Evolutionary conservation across 2,888 invertebrate genomes (phyloP).

Genomic region (Drosophila incognita): DNA sequence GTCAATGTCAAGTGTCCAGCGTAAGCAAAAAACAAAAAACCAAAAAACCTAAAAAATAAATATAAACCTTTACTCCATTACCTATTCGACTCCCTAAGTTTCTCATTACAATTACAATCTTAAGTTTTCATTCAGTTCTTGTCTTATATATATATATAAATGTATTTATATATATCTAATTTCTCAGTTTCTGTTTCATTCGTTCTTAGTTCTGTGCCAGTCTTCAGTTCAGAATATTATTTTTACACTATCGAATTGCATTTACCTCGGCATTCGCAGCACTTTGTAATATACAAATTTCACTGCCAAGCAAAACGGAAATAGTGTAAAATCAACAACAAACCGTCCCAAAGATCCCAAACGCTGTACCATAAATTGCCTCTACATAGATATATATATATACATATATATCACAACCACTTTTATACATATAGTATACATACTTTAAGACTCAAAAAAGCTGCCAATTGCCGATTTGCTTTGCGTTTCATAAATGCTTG

Average conservation of each 20-base stretch:
- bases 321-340: slow-evolving; percentile 62
- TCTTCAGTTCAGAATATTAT: slow-evolving; percentile 50
- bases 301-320: slow-evolving; percentile 54
- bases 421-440: slow-evolving; percentile 24
- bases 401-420: slow-evolving; percentile 23
- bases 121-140: slow-evolving; percentile 27
- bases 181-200: slow-evolving; percentile 28
- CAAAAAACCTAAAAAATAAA: not conserved
- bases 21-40: slow-evolving; percentile 36
- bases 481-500: slow-evolving; percentile 55
- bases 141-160: not conserved
- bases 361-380: slow-evolving; percentile 52
- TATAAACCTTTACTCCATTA: slow-evolving; percentile 13
- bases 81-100: slow-evolving; percentile 11
- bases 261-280: slow-evolving; percentile 56
- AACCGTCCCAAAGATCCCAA: not conserved
- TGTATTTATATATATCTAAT: not conserved
- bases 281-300: slow-evolving; percentile 65
- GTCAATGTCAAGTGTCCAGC: slow-evolving; percentile 71
- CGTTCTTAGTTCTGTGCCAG: slow-evolving; percentile 16
- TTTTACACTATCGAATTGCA: slow-evolving; percentile 73
- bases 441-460: slow-evolving; percentile 32
- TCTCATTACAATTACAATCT: slow-evolving; percentile 5
- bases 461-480: slow-evolving; percentile 35
- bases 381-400: slow-evolving; percentile 4